These are phyloP conservation scores for Drosophila repletoides DNA, from an alignment of 1,140 invertebrate species.

Conservation along the genomic window DNA sequence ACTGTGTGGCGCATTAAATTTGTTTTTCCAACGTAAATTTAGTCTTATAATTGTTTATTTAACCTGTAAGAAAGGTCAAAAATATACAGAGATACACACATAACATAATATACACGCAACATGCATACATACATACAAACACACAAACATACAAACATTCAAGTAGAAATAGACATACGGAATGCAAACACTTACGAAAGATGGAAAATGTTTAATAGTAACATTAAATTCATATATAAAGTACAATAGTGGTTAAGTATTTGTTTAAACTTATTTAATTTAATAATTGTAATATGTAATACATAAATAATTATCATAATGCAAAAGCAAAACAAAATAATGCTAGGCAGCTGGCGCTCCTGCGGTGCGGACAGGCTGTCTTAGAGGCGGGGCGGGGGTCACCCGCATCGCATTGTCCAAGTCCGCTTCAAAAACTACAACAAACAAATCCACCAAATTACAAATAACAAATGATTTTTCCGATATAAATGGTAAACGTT, in stretches of 20 bases:
- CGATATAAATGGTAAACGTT: conserved; percentile 32
- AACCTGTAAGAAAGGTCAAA: conserved; percentile 53
- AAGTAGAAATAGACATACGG: conserved; percentile 17
- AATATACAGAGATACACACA: conserved; percentile 16
- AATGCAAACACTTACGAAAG: conserved; percentile 24
- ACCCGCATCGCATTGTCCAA: conserved; percentile 28
- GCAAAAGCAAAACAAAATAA: too few species aligned
- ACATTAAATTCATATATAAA: conserved; percentile 47
- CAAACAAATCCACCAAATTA: conserved; percentile 73
- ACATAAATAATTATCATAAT: conserved; percentile 56
- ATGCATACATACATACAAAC: conserved; percentile 16
- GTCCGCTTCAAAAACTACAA: conserved; percentile 46
- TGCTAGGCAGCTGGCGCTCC: conserved; percentile 43
- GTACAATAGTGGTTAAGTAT: conserved; percentile 74
- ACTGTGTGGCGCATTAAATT: conserved; percentile 56
- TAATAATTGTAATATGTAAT: conserved; percentile 74
- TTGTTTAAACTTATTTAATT: conserved; percentile 79
- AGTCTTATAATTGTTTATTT: conserved; percentile 71
- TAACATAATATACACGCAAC: too few species aligned
- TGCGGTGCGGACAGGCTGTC: conserved; percentile 12
- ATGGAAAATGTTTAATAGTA: conserved; percentile 59
- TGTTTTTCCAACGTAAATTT: conserved; percentile 70
- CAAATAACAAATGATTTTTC: conserved; percentile 50
- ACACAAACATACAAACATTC: conserved; percentile 11
- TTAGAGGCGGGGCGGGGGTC: not conserved